Base-by-base conservation (phyloP, 2,797 vertebrate genomes). In the Sardinella longiceps region DNA sequence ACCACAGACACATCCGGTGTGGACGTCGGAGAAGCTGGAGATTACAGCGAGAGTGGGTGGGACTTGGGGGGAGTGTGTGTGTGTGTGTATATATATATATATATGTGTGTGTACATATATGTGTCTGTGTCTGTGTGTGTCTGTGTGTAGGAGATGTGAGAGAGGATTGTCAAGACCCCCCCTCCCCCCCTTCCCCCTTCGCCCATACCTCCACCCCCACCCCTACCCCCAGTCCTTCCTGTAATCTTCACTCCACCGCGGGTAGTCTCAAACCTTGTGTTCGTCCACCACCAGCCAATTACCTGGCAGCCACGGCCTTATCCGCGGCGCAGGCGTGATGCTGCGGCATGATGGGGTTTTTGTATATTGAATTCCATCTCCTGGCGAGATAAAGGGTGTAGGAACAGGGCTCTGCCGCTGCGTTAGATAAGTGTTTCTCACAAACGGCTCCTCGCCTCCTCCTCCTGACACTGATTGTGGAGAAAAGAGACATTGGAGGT, bases 361-460 rank as follows among this genome's bases (percentile, higher is more conserved):
- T 96, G 95, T 96, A 96, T 96, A 95, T 97, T 97, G 97, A 97
- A 97, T 97, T 97, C 96, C 96, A 95, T 97, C 97, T 97, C 95
- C 95, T 87, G 91, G 95, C 95, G 95, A 96, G 96, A 96, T 96
- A 96, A 96, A 96, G 95, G 96, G 94, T 95, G 94, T 95, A 95
- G 93, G 94, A 97, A 97, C 96, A 97, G 97, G 96, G 94, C 95
- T 94, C 95, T 95, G 95, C 95, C 94, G 93, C 93, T 95, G 95
- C 93, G 95, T 95, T 91, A 96, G 94, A 92, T 95, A 95, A 89
- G 95, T 95, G 94, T 94, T 95, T 93, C 96, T 97, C 93, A 91
- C 92, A 95, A 95, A 94, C 93, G 89, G 91, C 91, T 92, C 91
- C 93, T 94, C 88, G 90, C 90, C 90, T 92, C 92, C 93, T 95